Evolutionary conservation across 2,888 invertebrate genomes (phyloP), one percentile per base, ranked within the genome.

Genomic region (Taenaris catops): DNA sequence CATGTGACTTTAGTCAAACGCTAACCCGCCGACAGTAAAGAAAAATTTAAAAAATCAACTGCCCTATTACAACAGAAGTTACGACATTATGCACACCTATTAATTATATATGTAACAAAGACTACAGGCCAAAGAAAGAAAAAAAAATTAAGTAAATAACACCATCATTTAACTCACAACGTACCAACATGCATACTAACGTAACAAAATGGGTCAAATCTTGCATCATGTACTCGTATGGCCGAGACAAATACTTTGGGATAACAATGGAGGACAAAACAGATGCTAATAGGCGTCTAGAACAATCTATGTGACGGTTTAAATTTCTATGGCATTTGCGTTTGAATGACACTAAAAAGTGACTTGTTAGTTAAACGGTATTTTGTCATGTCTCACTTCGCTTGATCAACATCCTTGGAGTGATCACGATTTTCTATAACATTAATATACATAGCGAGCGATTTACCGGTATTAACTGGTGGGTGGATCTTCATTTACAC

Each of bases 261-360:
- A 20, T 3, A 50, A 49, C 46, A 44, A 34, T 28, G 8, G 38
- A 24, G 24, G 23, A 46, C 51, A 51, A 51, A 44, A 36, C 36
- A 38, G 24, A 52, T 49, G 50, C 40, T 46, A 52, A 50, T 44
- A 48, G 38, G 23, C 4, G 21, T 38, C 20, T 24, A 38, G 40
- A 45, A 45, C 44, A 40, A 47, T 47, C 36, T 41, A 41, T 46
- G 26, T 12, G 17, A 31, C 36, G 31, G 20, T 35, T 12, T 18
- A 35, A 44, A 47, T 49, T 52, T 53, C 43, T 47, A 54, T 48
- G 53, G 37, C 39, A 53, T 55, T 51, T 55, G 47, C 49, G 43
- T 58, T 51, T 55, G 56, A 58, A 58, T 48, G n/a, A 17, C 25
- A 9, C 16, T 10, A 19, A 36, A 25, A 36, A 29, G 25, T 24